Evolutionary conservation across 1,140 invertebrate genomes (phyloP).

Genomic region (Helicoverpa armigera): DNA sequence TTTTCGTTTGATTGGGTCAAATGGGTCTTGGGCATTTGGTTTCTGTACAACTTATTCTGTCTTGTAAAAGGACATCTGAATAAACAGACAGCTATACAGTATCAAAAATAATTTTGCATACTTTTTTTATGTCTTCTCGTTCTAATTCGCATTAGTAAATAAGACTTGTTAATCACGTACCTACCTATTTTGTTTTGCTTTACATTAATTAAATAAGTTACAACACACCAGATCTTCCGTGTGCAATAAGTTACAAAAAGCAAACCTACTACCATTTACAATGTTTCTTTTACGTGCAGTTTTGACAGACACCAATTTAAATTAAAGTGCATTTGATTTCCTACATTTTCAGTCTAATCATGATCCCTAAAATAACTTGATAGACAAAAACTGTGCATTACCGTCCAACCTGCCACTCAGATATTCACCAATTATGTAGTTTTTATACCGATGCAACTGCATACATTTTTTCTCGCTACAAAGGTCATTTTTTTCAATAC

Average conservation of each 20-base stretch:
- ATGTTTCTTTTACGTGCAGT: too few species aligned
- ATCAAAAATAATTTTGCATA: too few species aligned
- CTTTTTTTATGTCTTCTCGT: too few species aligned
- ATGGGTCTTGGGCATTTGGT: neutral
- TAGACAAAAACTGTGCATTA: slow-evolving; percentile 27
- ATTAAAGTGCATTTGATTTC: slow-evolving; percentile 10
- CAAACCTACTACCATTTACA: too few species aligned
- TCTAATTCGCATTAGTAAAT: too few species aligned
- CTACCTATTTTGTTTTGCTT: too few species aligned
- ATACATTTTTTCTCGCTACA: slow-evolving; percentile 30
- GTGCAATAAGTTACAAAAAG: too few species aligned
- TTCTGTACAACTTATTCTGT: neutral
- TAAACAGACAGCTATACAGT: too few species aligned
- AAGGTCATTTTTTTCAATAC: slow-evolving; percentile 59
- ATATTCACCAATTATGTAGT: slow-evolving; percentile 37
- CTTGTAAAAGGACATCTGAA: neutral
- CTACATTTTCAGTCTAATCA: neutral
- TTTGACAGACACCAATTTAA: neutral
- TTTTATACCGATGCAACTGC: slow-evolving; percentile 42
- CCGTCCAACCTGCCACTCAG: slow-evolving; percentile 14
- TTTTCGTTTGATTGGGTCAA: neutral
- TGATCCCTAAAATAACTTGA: neutral
- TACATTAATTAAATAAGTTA: too few species aligned
- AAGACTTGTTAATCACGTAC: too few species aligned
- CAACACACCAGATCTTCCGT: too few species aligned